Evolutionary conservation across 2,888 invertebrate genomes (phyloP).

Genomic region (Empis stercorea): DNA sequence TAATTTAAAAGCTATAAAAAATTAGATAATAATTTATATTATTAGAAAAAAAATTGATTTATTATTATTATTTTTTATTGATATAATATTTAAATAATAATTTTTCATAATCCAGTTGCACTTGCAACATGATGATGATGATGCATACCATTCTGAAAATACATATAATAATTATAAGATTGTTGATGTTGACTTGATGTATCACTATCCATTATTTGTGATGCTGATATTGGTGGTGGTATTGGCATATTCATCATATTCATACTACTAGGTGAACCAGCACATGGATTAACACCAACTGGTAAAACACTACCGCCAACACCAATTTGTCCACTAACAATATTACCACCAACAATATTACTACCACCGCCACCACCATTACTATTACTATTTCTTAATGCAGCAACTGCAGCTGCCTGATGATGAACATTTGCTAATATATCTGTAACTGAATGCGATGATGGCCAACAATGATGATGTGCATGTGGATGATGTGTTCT

Average conservation of each 20-base stretch:
- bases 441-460: conserved; percentile 44
- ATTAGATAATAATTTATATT: too few relatives aligned
- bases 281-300: conserved; percentile 12
- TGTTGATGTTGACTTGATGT: conserved; percentile 17
- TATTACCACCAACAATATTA: background rate
- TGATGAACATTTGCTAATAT: conserved; percentile 40
- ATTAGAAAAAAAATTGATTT: too few relatives aligned
- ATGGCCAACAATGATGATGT: conserved; percentile 36
- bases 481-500: conserved; percentile 19
- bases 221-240: conserved; percentile 19
- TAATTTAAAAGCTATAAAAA: too few relatives aligned
- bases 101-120: conserved; percentile 34
- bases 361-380: conserved; percentile 8
- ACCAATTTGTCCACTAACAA: conserved; percentile 13
- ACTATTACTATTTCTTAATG: conserved; percentile 29
- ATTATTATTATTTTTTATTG: too few relatives aligned
- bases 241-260: conserved; percentile 18
- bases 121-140: conserved; percentile 33
- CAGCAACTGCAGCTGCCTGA: conserved; percentile 27
- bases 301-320: conserved; percentile 10
- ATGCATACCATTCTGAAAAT: conserved; percentile 35
- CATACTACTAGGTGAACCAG: conserved; percentile 15
- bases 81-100: too few relatives aligned
- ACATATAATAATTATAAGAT: conserved; percentile 36
- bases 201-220: conserved; percentile 16